Conservation (phyloP, 1,140 invertebrate species). For the Nylanderia fulva region DNA sequence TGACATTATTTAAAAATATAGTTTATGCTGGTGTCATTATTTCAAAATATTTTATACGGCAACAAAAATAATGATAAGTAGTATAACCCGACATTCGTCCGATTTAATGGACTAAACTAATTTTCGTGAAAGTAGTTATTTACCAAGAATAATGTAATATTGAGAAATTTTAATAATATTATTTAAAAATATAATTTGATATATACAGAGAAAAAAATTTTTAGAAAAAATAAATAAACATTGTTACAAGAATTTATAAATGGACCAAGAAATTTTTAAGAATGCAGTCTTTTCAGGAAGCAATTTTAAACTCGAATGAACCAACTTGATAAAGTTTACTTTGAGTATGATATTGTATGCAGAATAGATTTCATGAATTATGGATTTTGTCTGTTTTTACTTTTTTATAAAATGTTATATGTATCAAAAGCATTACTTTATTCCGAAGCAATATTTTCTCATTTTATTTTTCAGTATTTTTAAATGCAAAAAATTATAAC, state of each 20-base stretch:
- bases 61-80: too few relatives aligned
- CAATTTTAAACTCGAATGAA: background rate
- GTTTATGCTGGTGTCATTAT: too few relatives aligned
- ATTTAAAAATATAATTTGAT: background rate
- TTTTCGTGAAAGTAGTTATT: background rate
- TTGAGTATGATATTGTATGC: constrained; percentile 8
- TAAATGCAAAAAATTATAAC: background rate
- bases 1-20: too few relatives aligned
- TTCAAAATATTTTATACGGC: too few relatives aligned
- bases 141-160: too few relatives aligned
- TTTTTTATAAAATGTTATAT: background rate
- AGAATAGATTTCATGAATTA: constrained; percentile 8
- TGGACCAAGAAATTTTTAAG: background rate
- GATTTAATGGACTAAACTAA: background rate
- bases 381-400: background rate
- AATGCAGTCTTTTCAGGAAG: background rate
- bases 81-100: background rate
- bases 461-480: background rate
- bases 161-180: background rate
- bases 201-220: background rate
- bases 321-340: constrained; percentile 4
- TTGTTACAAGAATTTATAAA: background rate
- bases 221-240: background rate
- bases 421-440: background rate
- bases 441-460: background rate